Percentiles rank a stretch among this genome's conserved stretches.
phyloP scores from a whole-genome alignment of 1,140 invertebrate genomes.

The Psilanteris sp. region DNA sequence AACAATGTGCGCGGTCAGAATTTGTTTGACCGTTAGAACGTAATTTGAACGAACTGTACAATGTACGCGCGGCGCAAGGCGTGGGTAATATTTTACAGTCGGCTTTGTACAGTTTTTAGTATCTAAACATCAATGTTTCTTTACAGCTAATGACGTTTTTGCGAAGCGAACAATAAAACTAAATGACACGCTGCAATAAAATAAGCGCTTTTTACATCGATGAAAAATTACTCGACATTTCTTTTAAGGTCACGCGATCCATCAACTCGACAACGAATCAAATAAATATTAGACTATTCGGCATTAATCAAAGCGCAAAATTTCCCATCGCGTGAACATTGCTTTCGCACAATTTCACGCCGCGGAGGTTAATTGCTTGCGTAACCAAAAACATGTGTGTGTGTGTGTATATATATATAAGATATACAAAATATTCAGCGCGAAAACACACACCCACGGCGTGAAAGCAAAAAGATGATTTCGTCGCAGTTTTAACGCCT shows the following conservation, averaged over 20 bases:
- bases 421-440: too few species aligned
- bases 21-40: constrained; percentile 40
- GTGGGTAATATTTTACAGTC: constrained; percentile 31
- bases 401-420: too few species aligned
- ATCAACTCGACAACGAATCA: constrained; percentile 10
- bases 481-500: too few species aligned
- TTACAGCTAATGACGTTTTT: constrained; percentile 30
- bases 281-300: too few species aligned
- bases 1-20: constrained; percentile 44
- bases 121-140: constrained; percentile 24
- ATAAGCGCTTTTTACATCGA: constrained; percentile 18
- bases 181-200: constrained; percentile 18
- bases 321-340: too few species aligned
- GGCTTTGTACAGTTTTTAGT: constrained; percentile 26
- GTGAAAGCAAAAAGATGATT: too few species aligned
- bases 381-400: too few species aligned
- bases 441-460: too few species aligned
- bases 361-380: too few species aligned
- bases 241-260: constrained; percentile 12
- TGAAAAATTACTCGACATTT: constrained; percentile 21
- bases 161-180: constrained; percentile 31
- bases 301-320: too few species aligned
- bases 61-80: background rate
- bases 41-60: constrained; percentile 25
- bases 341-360: too few species aligned